Percentiles rank a stretch among this genome's conserved stretches.
Evolutionary conservation across 1,140 invertebrate genomes (phyloP).

Genomic region (Zophobas morio): DNA sequence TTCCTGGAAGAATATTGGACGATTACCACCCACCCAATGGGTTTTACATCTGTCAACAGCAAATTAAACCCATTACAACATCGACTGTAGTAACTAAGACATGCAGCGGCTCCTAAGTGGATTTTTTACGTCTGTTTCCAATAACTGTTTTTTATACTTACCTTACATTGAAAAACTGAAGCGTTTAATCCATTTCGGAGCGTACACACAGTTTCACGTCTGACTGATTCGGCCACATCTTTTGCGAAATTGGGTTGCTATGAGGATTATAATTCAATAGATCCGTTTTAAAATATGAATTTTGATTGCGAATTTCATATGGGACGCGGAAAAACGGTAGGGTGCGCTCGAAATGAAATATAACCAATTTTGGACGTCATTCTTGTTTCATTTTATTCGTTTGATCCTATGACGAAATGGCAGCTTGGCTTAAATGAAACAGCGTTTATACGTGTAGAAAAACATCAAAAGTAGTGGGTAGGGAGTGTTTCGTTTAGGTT

Average conservation of each 20-base stretch:
- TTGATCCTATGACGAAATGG: not conserved
- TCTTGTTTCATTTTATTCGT: slow-evolving; percentile 12
- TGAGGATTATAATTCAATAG: slow-evolving; percentile 25
- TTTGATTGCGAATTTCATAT: slow-evolving; percentile 4
- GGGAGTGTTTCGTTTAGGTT: no score
- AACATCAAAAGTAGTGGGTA: no score
- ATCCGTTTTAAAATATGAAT: slow-evolving; percentile 11
- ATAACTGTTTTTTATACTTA: no score
- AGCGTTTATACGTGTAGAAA: no score
- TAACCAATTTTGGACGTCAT: slow-evolving; percentile 7
- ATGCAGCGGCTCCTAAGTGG: not conserved
- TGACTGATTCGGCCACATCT: slow-evolving; percentile 1
- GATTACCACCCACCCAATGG: no score
- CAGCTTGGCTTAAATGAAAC: no score
- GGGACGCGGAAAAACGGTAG: not conserved
- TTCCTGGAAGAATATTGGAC: no score
- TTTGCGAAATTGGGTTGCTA: slow-evolving; percentile 1
- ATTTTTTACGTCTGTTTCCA: no score
- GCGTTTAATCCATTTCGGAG: slow-evolving; percentile 8
- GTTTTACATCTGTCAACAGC: no score
- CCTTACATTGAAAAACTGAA: not conserved
- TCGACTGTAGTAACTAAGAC: not conserved
- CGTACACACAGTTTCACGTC: slow-evolving; percentile 16
- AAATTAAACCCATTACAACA: no score
- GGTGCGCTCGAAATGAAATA: slow-evolving; percentile 11